Conservation (phyloP, 1,140 invertebrate genomes). For the Stegodyphus mimosarum region DNA sequence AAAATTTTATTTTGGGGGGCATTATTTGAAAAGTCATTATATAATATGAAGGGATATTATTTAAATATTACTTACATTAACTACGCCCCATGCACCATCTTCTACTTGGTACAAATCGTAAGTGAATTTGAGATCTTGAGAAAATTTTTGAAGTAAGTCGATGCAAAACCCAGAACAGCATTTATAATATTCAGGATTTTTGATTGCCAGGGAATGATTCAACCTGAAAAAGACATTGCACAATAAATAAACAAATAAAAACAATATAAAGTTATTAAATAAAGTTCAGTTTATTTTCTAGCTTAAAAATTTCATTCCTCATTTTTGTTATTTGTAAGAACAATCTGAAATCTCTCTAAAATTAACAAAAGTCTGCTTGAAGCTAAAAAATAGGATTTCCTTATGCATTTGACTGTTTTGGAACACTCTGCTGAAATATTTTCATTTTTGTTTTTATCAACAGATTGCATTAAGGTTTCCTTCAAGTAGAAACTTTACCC, state of each 20-base stretch:
- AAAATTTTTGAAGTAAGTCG: conserved; percentile 76
- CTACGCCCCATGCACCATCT: conserved; percentile 93
- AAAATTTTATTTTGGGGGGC: neutral
- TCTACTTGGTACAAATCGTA: conserved; percentile 94
- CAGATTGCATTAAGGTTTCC: too few relatives aligned
- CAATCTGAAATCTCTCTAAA: too few relatives aligned
- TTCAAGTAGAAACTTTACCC: too few relatives aligned
- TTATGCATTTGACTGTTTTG: too few relatives aligned
- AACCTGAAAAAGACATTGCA: conserved; percentile 76
- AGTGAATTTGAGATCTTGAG: conserved; percentile 93
- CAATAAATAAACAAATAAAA: neutral
- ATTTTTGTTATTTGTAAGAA: neutral
- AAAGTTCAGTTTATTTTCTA: neutral
- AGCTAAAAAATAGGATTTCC: too few relatives aligned
- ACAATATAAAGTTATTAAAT: neutral
- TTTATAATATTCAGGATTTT: conserved; percentile 83
- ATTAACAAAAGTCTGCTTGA: too few relatives aligned
- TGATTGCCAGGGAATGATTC: conserved; percentile 80
- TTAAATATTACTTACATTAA: conserved; percentile 58
- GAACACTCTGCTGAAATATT: too few relatives aligned
- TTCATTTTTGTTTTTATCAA: too few relatives aligned
- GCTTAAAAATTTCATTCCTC: neutral
- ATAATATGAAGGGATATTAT: neutral
- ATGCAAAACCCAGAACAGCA: conserved; percentile 99
- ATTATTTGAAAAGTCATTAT: neutral